Percentiles rank a stretch among this genome's conserved stretches.
Evolutionary conservation across 2,888 invertebrate genomes (phyloP).

Genomic region (Ecliptopera silaceata): DNA sequence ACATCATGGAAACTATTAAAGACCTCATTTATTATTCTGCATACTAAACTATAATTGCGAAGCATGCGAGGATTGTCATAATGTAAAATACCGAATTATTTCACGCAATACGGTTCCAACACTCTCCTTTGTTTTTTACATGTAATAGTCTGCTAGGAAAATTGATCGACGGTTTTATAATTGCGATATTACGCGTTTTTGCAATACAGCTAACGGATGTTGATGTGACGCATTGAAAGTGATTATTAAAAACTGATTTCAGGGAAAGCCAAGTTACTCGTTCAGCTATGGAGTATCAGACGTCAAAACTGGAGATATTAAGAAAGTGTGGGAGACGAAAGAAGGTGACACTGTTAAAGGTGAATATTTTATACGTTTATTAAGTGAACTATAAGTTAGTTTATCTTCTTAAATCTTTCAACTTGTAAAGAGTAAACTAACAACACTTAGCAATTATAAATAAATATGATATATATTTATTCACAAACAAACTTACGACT

Average conservation of each 20-base stretch:
- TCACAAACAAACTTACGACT: too few species aligned
- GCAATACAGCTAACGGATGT: conserved; percentile 16
- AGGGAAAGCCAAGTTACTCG: conserved; percentile 83
- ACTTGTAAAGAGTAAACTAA: too few species aligned
- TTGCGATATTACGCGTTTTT: conserved; percentile 15
- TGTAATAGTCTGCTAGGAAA: conserved; percentile 55
- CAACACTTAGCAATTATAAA: too few species aligned
- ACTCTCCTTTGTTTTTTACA: conserved; percentile 53
- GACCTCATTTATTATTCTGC: conserved; percentile 67
- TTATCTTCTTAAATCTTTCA: too few species aligned
- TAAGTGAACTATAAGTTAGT: too few species aligned
- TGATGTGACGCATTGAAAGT: background rate
- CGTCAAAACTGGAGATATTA: conserved; percentile 83
- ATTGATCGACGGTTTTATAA: conserved; percentile 44
- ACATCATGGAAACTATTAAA: conserved; percentile 69
- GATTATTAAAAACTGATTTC: conserved; percentile 48
- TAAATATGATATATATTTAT: too few species aligned
- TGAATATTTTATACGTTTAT: conserved; percentile 32
- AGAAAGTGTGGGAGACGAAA: conserved; percentile 85
- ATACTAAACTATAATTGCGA: conserved; percentile 64
- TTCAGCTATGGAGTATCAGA: conserved; percentile 86
- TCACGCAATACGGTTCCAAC: conserved; percentile 67
- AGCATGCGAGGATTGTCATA: conserved; percentile 70
- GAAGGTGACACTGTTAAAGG: conserved; percentile 84
- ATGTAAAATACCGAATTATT: conserved; percentile 66